phyloP scores from a whole-genome alignment of 2,113 vertebrate genomes.

The Budorcas taxicolor region DNA sequence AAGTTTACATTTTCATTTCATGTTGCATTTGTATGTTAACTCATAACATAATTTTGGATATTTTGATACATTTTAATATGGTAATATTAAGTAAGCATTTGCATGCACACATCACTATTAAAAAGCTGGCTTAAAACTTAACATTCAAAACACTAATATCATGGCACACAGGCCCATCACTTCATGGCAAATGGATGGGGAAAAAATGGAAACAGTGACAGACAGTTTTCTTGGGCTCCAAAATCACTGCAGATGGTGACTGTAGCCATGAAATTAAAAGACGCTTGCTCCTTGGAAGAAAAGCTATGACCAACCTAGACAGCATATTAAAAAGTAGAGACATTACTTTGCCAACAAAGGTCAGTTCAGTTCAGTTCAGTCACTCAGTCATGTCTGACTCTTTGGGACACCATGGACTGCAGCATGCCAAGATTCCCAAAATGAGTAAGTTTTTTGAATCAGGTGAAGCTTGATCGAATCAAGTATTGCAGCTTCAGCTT shows the following conservation, averaged over 20 bases:
- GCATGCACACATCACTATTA: not conserved
- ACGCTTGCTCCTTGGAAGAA: not conserved
- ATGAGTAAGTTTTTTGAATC: not conserved
- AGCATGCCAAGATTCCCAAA: not conserved
- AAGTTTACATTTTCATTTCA: not conserved
- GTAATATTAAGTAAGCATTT: constrained; percentile 16
- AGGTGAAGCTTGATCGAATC: not conserved
- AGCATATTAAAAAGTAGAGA: not conserved
- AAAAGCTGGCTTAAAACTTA: not conserved
- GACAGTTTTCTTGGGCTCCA: not conserved
- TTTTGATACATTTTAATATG: not conserved
- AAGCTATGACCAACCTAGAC: not conserved
- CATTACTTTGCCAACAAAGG: not conserved
- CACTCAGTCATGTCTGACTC: not conserved
- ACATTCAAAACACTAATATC: not conserved
- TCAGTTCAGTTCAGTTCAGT: not conserved
- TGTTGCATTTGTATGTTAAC: not conserved
- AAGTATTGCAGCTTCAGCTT: not conserved
- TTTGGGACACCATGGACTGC: not conserved
- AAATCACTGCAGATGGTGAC: not conserved
- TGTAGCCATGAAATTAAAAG: not conserved
- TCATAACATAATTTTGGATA: not conserved
- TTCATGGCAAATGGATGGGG: not conserved
- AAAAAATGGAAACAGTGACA: not conserved
- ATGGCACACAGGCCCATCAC: not conserved